Conservation (phyloP, 2,797 vertebrate species). For the Petrocephalus sullivani region DNA sequence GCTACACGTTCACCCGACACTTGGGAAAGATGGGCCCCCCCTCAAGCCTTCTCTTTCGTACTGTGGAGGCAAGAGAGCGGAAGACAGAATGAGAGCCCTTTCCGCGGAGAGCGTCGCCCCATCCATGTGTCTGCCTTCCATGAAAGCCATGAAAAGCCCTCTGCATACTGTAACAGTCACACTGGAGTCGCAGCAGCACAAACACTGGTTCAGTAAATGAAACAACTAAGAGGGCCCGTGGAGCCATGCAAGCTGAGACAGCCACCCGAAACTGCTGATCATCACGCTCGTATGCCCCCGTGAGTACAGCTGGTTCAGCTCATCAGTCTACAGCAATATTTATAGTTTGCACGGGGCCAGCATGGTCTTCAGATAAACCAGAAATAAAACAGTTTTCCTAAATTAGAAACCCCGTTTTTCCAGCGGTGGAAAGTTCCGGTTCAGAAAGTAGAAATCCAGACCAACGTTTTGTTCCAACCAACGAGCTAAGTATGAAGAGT, state of each 20-base stretch:
- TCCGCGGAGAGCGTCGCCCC: neutral
- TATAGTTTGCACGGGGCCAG: neutral
- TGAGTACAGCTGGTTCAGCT: neutral
- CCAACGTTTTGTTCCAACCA: no score
- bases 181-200: neutral
- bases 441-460: no score
- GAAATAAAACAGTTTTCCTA: neutral
- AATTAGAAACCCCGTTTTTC: constrained; percentile 11
- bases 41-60: constrained; percentile 93
- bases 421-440: no score
- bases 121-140: neutral
- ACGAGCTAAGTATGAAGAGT: no score
- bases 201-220: neutral
- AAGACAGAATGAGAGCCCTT: constrained; percentile 23
- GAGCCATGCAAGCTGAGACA: neutral
- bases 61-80: constrained; percentile 57
- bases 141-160: neutral
- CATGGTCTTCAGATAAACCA: neutral
- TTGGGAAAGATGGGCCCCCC: constrained; percentile 93
- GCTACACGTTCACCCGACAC: constrained; percentile 87
- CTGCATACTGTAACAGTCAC: neutral
- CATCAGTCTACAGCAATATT: constrained; percentile 9
- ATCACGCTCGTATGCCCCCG: neutral
- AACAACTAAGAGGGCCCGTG: neutral
- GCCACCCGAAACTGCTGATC: neutral